phyloP scores from a whole-genome alignment of 2,888 invertebrate genomes.

The Tenthredo scrophulariae region DNA sequence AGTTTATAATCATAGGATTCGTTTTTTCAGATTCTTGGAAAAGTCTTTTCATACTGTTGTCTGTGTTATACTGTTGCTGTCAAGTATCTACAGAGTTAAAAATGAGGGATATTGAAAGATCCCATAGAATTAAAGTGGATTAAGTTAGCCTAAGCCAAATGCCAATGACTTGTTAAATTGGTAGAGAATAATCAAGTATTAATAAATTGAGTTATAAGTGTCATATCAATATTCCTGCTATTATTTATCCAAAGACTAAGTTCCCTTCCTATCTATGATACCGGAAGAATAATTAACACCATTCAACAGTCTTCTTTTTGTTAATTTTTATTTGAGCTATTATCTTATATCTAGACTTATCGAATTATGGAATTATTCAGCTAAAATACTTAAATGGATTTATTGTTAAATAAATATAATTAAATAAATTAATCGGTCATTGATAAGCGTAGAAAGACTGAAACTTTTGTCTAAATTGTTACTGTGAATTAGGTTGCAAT shows the following conservation, averaged over 20 bases:
- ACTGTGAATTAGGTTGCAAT: not conserved
- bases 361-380: conserved; percentile 1
- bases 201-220: not conserved
- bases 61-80: conserved; percentile 81
- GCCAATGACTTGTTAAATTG: not conserved
- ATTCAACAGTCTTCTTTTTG: not conserved
- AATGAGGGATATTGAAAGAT: conserved; percentile 68
- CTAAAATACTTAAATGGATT: not conserved
- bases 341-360: not conserved
- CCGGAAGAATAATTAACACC: not conserved
- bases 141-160: not conserved
- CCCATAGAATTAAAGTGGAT: not conserved
- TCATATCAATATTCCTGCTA: not conserved
- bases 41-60: conserved; percentile 72
- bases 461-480: not conserved
- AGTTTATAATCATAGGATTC: conserved; percentile 3
- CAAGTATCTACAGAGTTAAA: conserved; percentile 81
- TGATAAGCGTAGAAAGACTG: not conserved
- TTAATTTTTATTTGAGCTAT: not conserved
- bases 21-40: conserved; percentile 73
- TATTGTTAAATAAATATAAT: conserved; percentile 18
- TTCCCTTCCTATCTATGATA: not conserved
- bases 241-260: not conserved
- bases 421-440: not conserved
- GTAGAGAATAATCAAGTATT: not conserved